These are phyloP conservation scores for Allenopithecus nigroviridis DNA, from an alignment of 2,797 vertebrate species.

Conservation along the genomic window DNA sequence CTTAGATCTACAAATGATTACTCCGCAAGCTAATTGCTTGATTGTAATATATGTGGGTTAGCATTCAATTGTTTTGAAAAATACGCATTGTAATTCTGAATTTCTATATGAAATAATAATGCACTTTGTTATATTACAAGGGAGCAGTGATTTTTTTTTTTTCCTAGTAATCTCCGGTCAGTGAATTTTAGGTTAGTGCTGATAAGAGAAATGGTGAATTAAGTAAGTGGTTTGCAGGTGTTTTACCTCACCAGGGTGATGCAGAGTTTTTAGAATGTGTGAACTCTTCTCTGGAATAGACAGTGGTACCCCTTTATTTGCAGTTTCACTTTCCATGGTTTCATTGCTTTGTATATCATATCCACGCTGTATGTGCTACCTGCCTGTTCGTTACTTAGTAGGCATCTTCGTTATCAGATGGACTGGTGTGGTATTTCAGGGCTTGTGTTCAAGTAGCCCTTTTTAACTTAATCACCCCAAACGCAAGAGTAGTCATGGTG, in stretches of 20 bases:
- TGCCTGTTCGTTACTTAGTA: background rate
- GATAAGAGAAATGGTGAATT: background rate
- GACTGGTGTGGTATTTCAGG: background rate
- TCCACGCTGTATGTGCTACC: background rate
- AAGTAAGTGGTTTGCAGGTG: background rate
- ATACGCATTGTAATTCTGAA: background rate
- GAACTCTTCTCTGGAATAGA: conserved; percentile 29
- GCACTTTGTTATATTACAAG: background rate
- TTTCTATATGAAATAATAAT: background rate
- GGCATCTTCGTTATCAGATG: background rate
- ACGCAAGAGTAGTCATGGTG: background rate
- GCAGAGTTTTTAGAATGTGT: background rate
- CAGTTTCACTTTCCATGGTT: background rate
- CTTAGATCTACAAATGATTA: background rate
- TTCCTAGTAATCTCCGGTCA: background rate
- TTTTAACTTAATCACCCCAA: background rate
- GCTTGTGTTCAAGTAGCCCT: background rate
- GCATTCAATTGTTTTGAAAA: background rate
- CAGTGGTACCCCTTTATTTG: background rate
- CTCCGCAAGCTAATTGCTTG: background rate
- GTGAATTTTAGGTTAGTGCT: background rate
- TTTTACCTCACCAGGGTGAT: background rate
- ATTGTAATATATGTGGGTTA: background rate
- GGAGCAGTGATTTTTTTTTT: background rate
- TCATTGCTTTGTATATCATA: background rate